These are phyloP conservation scores for Ganaspis sp. DNA, from an alignment of 1,140 invertebrate species.

Conservation along the genomic window DNA sequence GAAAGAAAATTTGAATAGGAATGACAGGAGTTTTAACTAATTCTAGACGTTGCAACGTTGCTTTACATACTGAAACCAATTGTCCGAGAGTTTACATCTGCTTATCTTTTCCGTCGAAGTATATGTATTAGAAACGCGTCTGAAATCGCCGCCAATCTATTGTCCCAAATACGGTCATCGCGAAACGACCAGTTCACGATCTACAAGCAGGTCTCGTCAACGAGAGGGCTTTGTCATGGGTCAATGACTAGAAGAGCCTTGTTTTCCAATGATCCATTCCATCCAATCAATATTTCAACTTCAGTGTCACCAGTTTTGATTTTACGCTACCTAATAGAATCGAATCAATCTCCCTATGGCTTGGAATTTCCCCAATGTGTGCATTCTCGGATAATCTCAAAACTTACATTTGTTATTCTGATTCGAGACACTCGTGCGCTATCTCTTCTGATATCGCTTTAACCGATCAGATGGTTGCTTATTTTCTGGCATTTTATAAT, in stretches of 20 bases:
- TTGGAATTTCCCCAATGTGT: slow-evolving; percentile 18
- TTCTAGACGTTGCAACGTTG: neutral
- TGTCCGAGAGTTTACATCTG: slow-evolving; percentile 21
- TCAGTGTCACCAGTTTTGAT: slow-evolving; percentile 14
- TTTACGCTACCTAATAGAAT: slow-evolving; percentile 14
- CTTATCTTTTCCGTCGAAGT: slow-evolving; percentile 32
- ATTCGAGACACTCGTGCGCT: slow-evolving; percentile 48
- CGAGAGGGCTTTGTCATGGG: slow-evolving; percentile 7
- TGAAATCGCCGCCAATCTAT: slow-evolving; percentile 31
- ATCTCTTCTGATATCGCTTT: slow-evolving; percentile 58
- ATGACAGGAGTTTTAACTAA: neutral
- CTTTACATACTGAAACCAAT: slow-evolving; percentile 21
- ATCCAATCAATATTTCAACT: slow-evolving; percentile 19
- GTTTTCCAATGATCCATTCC: slow-evolving; percentile 56
- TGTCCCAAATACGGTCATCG: slow-evolving; percentile 29
- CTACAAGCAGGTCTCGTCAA: slow-evolving; percentile 20
- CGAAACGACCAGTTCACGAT: slow-evolving; percentile 21
- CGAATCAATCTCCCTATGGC: slow-evolving; percentile 6
- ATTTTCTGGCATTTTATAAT: slow-evolving; percentile 50
- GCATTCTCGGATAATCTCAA: neutral
- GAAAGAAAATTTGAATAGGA: neutral
- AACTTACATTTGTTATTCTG: slow-evolving; percentile 21
- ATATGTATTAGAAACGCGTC: slow-evolving; percentile 8
- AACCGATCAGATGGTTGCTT: slow-evolving; percentile 56
- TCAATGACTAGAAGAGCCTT: slow-evolving; percentile 53